Percentiles rank a stretch among this genome's conserved stretches.
phyloP scores from a whole-genome alignment of 2,888 invertebrate genomes.

The Agonum fuliginosum region DNA sequence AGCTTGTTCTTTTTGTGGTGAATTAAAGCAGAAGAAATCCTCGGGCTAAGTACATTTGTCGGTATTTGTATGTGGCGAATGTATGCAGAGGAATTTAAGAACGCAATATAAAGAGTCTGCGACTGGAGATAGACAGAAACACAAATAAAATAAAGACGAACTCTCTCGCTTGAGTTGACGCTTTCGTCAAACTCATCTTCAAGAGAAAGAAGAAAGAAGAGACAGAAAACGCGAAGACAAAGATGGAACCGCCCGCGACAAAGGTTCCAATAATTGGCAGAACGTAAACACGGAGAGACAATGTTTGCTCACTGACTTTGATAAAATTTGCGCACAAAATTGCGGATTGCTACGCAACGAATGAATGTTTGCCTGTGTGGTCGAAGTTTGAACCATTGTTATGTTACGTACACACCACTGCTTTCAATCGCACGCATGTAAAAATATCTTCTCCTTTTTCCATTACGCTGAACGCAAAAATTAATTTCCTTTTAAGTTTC shows the following conservation, averaged over 20 bases:
- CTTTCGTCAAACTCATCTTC: slow-evolving; percentile 50
- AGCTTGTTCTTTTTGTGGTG: not conserved
- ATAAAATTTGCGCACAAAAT: slow-evolving; percentile 57
- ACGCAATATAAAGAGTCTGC: slow-evolving; percentile 47
- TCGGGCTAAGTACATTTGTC: slow-evolving; percentile 17
- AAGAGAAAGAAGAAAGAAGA: not conserved
- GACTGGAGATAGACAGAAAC: slow-evolving; percentile 21
- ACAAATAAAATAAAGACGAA: slow-evolving; percentile 51
- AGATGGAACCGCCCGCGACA: slow-evolving; percentile 30
- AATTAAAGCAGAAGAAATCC: slow-evolving; percentile 15
- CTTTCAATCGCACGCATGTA: not conserved
- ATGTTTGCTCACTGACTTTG: slow-evolving; percentile 56
- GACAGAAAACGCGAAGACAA: not conserved
- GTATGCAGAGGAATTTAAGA: slow-evolving; percentile 54
- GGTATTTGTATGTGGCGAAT: slow-evolving; percentile 25
- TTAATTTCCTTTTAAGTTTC: no score
- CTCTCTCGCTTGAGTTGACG: slow-evolving; percentile 38
- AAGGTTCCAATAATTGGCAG: slow-evolving; percentile 56
- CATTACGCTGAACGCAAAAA: no score
- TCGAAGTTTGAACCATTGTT: slow-evolving; percentile 43
- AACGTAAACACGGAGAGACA: slow-evolving; percentile 56
- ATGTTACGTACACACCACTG: slow-evolving; percentile 45
- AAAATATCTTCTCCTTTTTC: not conserved
- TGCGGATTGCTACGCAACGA: slow-evolving; percentile 55
- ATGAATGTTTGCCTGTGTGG: slow-evolving; percentile 24